Evolutionary conservation across 2,888 invertebrate genomes (phyloP), one percentile per base, ranked within the genome.

Genomic region (Hipparchia sbordonii): DNA sequence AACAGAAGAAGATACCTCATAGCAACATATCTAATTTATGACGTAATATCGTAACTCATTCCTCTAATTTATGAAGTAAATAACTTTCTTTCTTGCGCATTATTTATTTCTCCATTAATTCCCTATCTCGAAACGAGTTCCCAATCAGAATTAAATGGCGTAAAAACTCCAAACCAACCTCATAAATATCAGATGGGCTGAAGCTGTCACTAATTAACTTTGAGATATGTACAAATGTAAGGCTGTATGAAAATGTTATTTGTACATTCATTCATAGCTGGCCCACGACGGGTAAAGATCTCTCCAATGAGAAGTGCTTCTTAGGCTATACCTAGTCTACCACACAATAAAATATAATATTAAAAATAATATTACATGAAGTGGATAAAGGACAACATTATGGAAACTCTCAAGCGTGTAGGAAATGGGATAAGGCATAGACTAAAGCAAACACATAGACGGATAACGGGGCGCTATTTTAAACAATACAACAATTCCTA

Each of bases 41-140:
- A 57, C 8, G 23, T 56, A 8, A 23, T 57, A 57, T 57, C 13
- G 56, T 57, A n/a, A 51, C 63, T 63, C 63, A 48, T 63, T 23
- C 63, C 48, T 63, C 46, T 46, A 48, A 63, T 63, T 63, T 63
- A 48, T 63, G 23, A 57, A 8, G 13, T 57, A 23, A 63, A 12
- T 60, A 45, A 61, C 65, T 52, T 65, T 52, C 67, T 54, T 67
- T 66, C 54, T 54, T n/a, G 9, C 9, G 13, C 51, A 33, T 68
- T 7, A 68, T 68, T 68, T 68, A 68, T 68, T 23, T 56, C 48
- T 59, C 68, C 60, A 68, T 68, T 68, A 51, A 48, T 51, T 23
- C 48, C 13, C 9, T 23, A 67, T 57, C 48, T 57, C 33, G 6
- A n/a, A 68, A 68, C 60, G 10, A 68, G 68, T 68, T 60, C 45